Conservation (phyloP, 2,113 vertebrate species). For the Okapia johnstoni region DNA sequence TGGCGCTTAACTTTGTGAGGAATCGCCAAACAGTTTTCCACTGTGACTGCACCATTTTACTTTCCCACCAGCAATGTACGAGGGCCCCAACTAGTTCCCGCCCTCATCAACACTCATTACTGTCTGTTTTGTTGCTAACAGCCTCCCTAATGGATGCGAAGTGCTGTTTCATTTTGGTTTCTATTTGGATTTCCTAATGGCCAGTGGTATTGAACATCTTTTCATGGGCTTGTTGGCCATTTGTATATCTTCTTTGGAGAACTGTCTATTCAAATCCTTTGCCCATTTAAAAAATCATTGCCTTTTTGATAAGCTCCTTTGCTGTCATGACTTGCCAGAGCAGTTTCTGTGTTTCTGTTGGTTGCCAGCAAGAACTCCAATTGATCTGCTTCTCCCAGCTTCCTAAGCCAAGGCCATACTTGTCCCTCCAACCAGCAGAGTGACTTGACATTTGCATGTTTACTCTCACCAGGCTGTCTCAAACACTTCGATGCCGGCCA, state of each 20-base stretch:
- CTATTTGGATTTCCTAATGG: not conserved
- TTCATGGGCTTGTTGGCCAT: not conserved
- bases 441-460: rapidly evolving
- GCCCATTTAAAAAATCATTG: not conserved
- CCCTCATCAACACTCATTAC: not conserved
- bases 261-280: not conserved
- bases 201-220: not conserved
- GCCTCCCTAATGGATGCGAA: too few relatives aligned
- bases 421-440: not conserved
- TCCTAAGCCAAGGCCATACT: not conserved
- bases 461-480: too few relatives aligned
- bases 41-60: not conserved
- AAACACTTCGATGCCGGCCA: too few relatives aligned
- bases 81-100: not conserved
- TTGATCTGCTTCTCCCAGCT: not conserved
- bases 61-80: not conserved
- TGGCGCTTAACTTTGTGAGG: not conserved
- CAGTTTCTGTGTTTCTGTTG: not conserved
- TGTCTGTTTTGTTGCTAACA: too few relatives aligned
- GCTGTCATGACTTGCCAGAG: not conserved
- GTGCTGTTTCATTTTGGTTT: not conserved
- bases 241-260: not conserved
- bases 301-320: not conserved
- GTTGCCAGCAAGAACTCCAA: not conserved
- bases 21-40: not conserved